Percentiles rank a stretch among this genome's conserved stretches.
phyloP scores from a whole-genome alignment of 2,113 vertebrate genomes.

The Gadus macrocephalus region DNA sequence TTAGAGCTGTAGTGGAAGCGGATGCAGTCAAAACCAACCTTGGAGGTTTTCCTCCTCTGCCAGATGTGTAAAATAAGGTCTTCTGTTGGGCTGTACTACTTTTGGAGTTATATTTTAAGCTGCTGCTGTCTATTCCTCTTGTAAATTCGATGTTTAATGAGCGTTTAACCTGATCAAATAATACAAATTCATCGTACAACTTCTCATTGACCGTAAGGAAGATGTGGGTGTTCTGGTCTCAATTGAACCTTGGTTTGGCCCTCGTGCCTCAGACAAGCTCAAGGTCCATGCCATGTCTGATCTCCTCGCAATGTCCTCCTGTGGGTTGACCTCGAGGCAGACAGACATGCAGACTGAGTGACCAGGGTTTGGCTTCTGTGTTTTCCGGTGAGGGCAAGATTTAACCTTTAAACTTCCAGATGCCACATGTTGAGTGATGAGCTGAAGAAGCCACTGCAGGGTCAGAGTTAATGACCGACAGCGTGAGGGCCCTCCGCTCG shows the following conservation, averaged over 20 bases:
- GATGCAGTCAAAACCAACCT: too few relatives aligned
- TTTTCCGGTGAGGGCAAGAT: slow-evolving; percentile 54
- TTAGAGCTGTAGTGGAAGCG: too few relatives aligned
- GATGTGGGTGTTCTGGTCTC: not conserved
- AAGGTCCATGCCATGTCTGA: slow-evolving; percentile 18
- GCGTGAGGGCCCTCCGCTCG: too few relatives aligned
- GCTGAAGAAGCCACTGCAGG: slow-evolving; percentile 1
- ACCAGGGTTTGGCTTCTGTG: slow-evolving; percentile 28
- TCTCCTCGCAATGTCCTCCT: slow-evolving; percentile 25
- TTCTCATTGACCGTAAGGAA: not conserved
- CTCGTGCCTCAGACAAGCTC: slow-evolving; percentile 33
- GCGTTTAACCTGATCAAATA: too few relatives aligned
- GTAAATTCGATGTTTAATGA: too few relatives aligned
- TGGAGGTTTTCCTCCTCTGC: too few relatives aligned
- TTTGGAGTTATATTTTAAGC: too few relatives aligned
- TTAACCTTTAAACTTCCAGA: slow-evolving; percentile 54
- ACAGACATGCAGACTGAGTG: not conserved
- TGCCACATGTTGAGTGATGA: slow-evolving; percentile 50
- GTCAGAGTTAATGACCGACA: slow-evolving; percentile 16
- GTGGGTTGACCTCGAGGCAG: not conserved
- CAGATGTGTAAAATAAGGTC: too few relatives aligned
- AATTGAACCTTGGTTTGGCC: not conserved
- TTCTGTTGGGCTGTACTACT: too few relatives aligned
- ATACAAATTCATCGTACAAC: too few relatives aligned
- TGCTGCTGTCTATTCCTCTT: too few relatives aligned